Base-by-base conservation (phyloP, 2,113 vertebrate genomes). In the Cryptoleucopteryx plumbea region DNA sequence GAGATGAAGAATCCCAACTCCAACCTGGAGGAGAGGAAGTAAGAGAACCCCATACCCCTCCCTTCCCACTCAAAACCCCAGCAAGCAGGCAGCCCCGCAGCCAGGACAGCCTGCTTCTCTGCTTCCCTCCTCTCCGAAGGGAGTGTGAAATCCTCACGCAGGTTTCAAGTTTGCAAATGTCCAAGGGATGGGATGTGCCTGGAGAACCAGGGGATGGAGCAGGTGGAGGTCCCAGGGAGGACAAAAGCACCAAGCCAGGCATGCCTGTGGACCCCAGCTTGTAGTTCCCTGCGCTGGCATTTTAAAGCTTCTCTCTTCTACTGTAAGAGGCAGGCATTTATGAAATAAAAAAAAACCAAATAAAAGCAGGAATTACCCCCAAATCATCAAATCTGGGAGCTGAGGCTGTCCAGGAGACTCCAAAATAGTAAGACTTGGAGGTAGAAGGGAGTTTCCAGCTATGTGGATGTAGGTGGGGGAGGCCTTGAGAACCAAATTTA, bases 1-100 rank as follows among this genome's bases (percentile, higher is more conserved):
- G 99, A 99, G 94, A 99, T 99, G 99, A 98, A 98, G 71, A 99
- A 99, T 87, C 99, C 99, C 63, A 99, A 99, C 81, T 99, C 99
- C 65, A 98, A 99, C 96, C 98, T 98, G 50, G 99, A 99, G 95
- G 99, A 99, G 84, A 99, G 99, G 94, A 99, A 99, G 99, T 99
- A 96, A 99, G 99, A 98, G 73, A 45, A 16, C 13, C 27, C 42
- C 66, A 21, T 70, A 19, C 1, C 45, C 31, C 19, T 27, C 29
- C 20, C 10, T 59, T 38, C 67, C 77, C 38, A 4, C 2, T 32
- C 84, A 40, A 29, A 70, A 13, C 18, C 67, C 48, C 45, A 10
- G 66, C 29, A 13, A 13, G 7, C 34, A 15, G 53, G 61, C 17
- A 81, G 52, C 55, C 87, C n/a, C 4, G 0, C 32, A n/a, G 70